phyloP scores from a whole-genome alignment of 2,113 vertebrate species.

The Chionomys nivalis region DNA sequence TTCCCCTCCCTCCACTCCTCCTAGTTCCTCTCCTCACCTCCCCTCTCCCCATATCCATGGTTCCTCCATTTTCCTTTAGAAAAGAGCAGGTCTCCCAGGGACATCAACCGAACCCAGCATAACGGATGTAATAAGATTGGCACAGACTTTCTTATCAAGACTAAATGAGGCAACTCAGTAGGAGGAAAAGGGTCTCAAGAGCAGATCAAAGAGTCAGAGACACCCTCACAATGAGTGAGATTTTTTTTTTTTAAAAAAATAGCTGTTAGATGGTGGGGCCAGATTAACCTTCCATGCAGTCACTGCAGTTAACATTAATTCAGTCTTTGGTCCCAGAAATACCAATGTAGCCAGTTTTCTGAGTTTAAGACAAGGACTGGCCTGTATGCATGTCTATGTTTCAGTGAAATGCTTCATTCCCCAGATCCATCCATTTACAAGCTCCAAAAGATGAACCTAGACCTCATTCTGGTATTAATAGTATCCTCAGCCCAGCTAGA shows the following conservation, averaged over 20 bases:
- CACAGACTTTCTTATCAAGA: not conserved
- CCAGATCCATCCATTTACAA: not conserved
- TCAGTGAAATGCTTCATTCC: not conserved
- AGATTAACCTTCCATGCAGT: not conserved
- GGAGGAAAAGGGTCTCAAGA: not conserved
- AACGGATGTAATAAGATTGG: not conserved
- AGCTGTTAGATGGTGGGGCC: not conserved
- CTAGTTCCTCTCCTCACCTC: not conserved
- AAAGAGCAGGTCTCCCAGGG: not conserved
- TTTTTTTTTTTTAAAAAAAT: slow-evolving; percentile 19
- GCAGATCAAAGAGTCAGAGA: not conserved
- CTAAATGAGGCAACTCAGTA: not conserved
- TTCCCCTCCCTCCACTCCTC: not conserved
- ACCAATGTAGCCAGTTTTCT: not conserved
- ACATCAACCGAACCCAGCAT: not conserved
- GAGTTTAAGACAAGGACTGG: not conserved
- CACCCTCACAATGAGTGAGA: not conserved
- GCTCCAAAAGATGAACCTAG: not conserved
- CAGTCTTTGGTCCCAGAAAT: slow-evolving; percentile 6
- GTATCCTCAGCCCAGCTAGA: not conserved
- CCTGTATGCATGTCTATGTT: not conserved
- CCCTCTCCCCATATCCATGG: not conserved
- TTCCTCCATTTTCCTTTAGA: not conserved
- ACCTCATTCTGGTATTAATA: not conserved
- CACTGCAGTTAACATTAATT: slow-evolving; percentile 12